Evolutionary conservation across 2,888 invertebrate species (phyloP).

Genomic region (Stegophylla sp.): DNA sequence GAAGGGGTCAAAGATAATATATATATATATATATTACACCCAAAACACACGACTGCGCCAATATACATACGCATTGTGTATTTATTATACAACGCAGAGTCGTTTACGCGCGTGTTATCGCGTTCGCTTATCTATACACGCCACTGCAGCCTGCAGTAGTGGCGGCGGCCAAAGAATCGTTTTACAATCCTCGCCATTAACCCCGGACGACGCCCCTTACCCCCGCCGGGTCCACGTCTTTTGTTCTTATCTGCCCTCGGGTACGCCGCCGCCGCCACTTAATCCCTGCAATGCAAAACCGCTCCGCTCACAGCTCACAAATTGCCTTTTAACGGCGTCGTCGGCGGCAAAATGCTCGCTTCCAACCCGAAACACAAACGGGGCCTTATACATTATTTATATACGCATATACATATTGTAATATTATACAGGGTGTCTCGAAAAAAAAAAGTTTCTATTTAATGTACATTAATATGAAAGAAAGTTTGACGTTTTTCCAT

Average conservation of each 20-base stretch:
- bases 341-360: background rate
- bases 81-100: background rate
- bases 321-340: conserved; percentile 44
- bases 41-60: background rate
- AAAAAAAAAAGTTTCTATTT: too few relatives aligned
- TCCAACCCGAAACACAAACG: background rate
- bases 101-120: conserved; percentile 40
- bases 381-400: background rate
- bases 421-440: too few relatives aligned
- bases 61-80: too few relatives aligned
- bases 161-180: conserved; percentile 40
- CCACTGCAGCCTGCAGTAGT: too few relatives aligned
- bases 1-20: conserved; percentile 23
- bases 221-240: conserved; percentile 28
- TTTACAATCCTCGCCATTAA: conserved; percentile 58
- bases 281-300: conserved; percentile 54
- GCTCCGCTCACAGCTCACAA: background rate
- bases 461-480: too few relatives aligned
- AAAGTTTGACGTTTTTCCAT: too few relatives aligned
- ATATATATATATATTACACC: too few relatives aligned
- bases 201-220: background rate
- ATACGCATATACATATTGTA: background rate
- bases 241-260: conserved; percentile 51
- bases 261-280: background rate
- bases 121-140: conserved; percentile 30